Conservation (phyloP, 2,797 vertebrate species). For the Clamator glandarius region DNA sequence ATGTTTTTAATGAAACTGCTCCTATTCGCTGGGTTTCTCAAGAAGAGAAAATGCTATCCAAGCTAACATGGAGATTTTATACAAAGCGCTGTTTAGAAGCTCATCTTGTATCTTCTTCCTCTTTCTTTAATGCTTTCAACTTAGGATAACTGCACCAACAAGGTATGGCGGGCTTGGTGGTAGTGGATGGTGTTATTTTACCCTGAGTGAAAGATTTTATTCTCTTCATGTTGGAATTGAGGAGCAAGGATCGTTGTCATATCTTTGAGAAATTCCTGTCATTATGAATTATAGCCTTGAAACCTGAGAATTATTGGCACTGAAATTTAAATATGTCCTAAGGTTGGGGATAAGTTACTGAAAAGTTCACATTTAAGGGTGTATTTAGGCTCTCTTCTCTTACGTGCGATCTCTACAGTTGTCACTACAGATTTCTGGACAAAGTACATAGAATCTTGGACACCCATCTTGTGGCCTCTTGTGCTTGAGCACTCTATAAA, state of each 20-base stretch:
- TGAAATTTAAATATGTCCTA: background rate
- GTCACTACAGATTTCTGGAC: background rate
- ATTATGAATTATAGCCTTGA: background rate
- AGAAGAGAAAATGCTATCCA: background rate
- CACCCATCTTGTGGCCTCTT: background rate
- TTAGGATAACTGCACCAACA: conserved; percentile 98
- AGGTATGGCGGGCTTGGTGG: conserved; percentile 82
- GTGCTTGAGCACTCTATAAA: background rate
- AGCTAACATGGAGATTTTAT: background rate
- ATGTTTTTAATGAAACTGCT: background rate
- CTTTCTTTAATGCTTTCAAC: conserved; percentile 83
- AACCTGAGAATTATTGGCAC: background rate
- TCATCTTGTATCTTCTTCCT: conserved; percentile 71
- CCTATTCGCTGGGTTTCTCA: background rate
- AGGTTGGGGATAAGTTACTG: background rate
- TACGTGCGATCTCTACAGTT: background rate
- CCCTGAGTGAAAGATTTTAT: background rate
- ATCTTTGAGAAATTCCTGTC: background rate
- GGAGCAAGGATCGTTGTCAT: background rate
- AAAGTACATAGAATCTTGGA: background rate
- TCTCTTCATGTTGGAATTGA: background rate
- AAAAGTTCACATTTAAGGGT: background rate
- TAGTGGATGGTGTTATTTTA: background rate
- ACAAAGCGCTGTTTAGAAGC: background rate
- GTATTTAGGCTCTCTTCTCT: too few relatives aligned